Conservation (phyloP, 2,797 vertebrate species). For the Argya squamiceps region DNA sequence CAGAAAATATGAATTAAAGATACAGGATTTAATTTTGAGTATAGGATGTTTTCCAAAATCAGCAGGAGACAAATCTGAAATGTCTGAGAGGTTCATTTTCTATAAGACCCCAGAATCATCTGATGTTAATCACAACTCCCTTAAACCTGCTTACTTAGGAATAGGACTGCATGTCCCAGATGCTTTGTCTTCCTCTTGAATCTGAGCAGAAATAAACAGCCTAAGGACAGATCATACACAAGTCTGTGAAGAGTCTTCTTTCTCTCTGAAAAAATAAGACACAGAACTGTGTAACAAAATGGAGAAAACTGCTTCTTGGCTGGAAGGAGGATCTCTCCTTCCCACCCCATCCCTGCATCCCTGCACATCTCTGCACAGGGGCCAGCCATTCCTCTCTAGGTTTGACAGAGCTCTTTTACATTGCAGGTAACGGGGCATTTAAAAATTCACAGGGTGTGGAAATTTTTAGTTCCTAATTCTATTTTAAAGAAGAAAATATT, state of each 20-base stretch:
- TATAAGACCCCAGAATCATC: neutral
- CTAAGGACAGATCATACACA: neutral
- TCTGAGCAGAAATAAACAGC: neutral
- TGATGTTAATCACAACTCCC: neutral
- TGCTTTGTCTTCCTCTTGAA: neutral
- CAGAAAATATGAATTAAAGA: slow-evolving; percentile 7
- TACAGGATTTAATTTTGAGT: neutral
- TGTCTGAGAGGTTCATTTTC: neutral
- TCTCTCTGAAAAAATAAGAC: neutral
- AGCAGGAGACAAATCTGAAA: neutral
- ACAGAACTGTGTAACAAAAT: neutral
- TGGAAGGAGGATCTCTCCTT: neutral
- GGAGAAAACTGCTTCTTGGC: neutral
- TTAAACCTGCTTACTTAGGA: neutral
- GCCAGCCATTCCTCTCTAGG: neutral
- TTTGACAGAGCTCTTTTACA: neutral
- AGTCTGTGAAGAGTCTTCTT: neutral
- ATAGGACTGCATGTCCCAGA: neutral
- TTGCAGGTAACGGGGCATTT: neutral
- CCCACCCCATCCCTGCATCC: neutral
- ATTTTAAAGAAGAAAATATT: neutral
- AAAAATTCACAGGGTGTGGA: neutral
- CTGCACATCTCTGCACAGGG: neutral
- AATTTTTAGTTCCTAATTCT: neutral
- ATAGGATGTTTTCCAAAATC: neutral